A percentile compares a stretch with the other conserved stretches of the same genome.
phyloP scores from a whole-genome alignment of 2,797 vertebrate species.

The Carduelis carduelis region DNA sequence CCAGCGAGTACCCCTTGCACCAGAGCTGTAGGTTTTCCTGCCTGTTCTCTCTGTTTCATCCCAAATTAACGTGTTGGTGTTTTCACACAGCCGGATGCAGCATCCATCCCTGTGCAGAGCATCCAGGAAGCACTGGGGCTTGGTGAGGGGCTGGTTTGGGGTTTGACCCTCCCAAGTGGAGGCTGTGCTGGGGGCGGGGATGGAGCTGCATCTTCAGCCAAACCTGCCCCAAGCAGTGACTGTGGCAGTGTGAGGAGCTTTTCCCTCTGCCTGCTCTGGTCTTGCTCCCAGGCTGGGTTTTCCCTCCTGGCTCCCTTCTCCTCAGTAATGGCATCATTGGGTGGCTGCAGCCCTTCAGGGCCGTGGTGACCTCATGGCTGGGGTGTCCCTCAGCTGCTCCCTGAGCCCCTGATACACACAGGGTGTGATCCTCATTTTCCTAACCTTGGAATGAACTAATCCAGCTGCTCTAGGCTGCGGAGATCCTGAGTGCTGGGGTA shows the following conservation, averaged over 20 bases:
- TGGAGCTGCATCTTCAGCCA: not conserved
- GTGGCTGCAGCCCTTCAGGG: not conserved
- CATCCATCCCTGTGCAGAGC: not conserved
- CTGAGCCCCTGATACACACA: not conserved
- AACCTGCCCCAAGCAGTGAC: not conserved
- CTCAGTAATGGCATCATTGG: not conserved
- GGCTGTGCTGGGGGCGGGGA: not conserved
- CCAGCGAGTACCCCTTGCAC: fast-evolving
- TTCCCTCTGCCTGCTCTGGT: not conserved
- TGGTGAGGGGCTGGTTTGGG: not conserved
- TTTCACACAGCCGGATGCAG: not conserved
- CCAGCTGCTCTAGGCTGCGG: not conserved
- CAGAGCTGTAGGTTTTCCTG: not conserved
- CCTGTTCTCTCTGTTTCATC: not conserved
- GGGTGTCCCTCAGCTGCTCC: not conserved
- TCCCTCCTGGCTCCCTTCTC: not conserved
- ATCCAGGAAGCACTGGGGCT: fast-evolving
- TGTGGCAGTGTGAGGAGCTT: not conserved
- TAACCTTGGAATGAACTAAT: not conserved
- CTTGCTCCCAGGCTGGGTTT: not conserved
- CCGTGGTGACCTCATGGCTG: not conserved
- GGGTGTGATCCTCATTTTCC: not conserved
- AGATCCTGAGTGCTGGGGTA: not conserved
- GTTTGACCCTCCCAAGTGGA: not conserved
- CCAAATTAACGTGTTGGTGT: not conserved